Percentiles rank a stretch among this genome's conserved stretches.
Conservation (phyloP, 1,140 invertebrate genomes). For the Pseudomyrmex cubaensis region DNA sequence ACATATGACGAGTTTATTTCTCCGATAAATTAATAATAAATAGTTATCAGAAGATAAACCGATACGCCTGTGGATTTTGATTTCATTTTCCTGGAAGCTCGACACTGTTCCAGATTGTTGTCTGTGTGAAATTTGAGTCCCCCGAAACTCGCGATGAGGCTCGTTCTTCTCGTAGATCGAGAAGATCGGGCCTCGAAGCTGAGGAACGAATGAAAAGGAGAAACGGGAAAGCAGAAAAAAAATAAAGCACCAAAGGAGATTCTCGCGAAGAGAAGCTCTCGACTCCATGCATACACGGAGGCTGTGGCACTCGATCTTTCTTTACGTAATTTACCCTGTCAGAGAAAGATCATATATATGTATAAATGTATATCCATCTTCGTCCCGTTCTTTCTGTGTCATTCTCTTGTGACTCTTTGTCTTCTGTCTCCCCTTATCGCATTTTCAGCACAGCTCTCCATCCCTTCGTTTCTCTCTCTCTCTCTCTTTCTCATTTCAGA, state of each 20-base stretch:
- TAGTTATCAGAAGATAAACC: not conserved
- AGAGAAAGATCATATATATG: constrained; percentile 53
- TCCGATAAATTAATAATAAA: not conserved
- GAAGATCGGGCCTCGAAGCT: constrained; percentile 11
- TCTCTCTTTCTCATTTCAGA: not conserved
- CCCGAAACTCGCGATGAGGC: constrained; percentile 8
- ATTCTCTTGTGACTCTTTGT: not conserved
- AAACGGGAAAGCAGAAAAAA: constrained; percentile 42
- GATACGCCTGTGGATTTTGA: not conserved
- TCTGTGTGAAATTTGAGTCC: constrained; percentile 11
- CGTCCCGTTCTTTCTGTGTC: not conserved
- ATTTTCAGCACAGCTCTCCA: constrained; percentile 11
- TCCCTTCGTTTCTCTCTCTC: not conserved
- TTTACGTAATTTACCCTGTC: constrained; percentile 46
- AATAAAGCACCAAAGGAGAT: constrained; percentile 16
- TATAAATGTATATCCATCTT: constrained; percentile 45
- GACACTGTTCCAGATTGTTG: constrained; percentile 33
- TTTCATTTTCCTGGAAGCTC: constrained; percentile 2
- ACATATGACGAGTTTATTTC: too few relatives aligned
- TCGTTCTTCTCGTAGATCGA: not conserved
- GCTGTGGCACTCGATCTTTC: constrained; percentile 58
- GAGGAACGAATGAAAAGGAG: constrained; percentile 60
- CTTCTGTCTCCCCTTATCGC: constrained; percentile 27
- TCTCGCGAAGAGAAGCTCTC: constrained; percentile 48
- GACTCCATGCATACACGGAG: constrained; percentile 47